Evolutionary conservation across 2,888 invertebrate genomes (phyloP), one percentile per base, ranked within the genome.

Genomic region (Dastarcus helophoroides): DNA sequence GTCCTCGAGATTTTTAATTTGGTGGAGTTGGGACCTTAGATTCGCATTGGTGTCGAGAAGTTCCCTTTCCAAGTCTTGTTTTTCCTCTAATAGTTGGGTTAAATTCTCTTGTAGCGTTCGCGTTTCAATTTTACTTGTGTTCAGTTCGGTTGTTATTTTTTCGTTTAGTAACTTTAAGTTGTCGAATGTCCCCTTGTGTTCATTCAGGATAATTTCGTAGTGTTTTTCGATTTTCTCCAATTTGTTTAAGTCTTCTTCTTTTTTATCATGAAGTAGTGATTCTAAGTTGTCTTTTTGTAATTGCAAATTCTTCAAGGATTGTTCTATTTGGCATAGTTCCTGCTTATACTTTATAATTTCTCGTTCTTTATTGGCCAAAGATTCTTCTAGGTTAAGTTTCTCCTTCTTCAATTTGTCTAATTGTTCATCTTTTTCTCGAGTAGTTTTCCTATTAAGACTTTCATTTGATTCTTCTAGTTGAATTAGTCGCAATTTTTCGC

Each of bases 121-220:
- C 21, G 16, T 11, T 27, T 4, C 2, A 8, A 5, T 22, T 22
- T n/a, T 27, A 10, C 8, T 4, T 15, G 27, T 14, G 19, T 28
- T 22, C 5, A 32, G 15, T 32, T 29, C 13, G 9, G 19, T 10
- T 5, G 24, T 10, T n/a, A 29, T n/a, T n/a, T 35, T 35, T 4
- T 2, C 16, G 7, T 25, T 35, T 9, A 31, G 15, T 7, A 8
- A 12, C 13, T 30, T 29, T 11, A 34, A 30, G 17, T 31, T 13
- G 7, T 29, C 26, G 8, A 34, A 3, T n/a, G 30, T 21, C 9
- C 19, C 14, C 30, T 34, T 32, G 14, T 31, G 34, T 11, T 28
- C 29, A 5, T 6, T 10, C 5, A 31, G 25, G 14, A 31, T 14
- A 14, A 15, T 24, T 13, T 26, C 26, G n/a, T 34, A 31, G 12